A percentile compares a stretch with the other conserved stretches of the same genome.
phyloP scores from a whole-genome alignment of 2,888 invertebrate genomes.

The Luperina nickerlii region DNA sequence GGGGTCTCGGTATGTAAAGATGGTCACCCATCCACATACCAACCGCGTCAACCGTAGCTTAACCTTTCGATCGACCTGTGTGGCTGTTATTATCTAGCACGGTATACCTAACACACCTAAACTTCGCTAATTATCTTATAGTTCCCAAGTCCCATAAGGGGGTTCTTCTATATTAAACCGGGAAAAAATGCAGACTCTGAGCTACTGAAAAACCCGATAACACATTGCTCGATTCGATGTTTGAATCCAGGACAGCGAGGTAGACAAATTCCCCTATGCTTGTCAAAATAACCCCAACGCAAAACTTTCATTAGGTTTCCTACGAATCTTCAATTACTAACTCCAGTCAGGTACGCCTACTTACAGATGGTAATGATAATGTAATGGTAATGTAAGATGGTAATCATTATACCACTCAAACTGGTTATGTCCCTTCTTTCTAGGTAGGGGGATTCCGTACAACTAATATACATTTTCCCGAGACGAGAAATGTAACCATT shows the following conservation, averaged over 20 bases:
- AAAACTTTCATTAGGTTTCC: neutral
- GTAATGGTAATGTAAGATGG: too few species aligned
- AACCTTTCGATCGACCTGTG: too few species aligned
- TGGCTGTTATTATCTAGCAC: too few species aligned
- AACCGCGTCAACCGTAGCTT: too few species aligned
- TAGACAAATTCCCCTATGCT: neutral
- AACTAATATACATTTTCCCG: neutral
- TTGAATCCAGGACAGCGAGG: neutral
- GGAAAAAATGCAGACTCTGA: neutral
- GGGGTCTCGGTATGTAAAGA: too few species aligned
- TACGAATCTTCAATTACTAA: neutral
- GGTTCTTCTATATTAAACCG: neutral
- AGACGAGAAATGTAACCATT: slow-evolving; percentile 9
- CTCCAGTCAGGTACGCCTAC: neutral
- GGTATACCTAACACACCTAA: neutral
- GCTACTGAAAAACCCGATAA: neutral
- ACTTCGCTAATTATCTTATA: neutral
- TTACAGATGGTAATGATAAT: neutral
- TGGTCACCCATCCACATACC: too few species aligned
- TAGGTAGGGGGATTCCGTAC: slow-evolving; percentile 26
- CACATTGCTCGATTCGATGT: neutral
- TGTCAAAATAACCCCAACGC: neutral
- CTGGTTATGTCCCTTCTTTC: neutral
- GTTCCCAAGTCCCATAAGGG: neutral
- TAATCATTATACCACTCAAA: neutral